Percentiles rank a stretch among this genome's conserved stretches.
phyloP scores from a whole-genome alignment of 2,888 invertebrate species.

The Acanthococcus lagerstroemiae region DNA sequence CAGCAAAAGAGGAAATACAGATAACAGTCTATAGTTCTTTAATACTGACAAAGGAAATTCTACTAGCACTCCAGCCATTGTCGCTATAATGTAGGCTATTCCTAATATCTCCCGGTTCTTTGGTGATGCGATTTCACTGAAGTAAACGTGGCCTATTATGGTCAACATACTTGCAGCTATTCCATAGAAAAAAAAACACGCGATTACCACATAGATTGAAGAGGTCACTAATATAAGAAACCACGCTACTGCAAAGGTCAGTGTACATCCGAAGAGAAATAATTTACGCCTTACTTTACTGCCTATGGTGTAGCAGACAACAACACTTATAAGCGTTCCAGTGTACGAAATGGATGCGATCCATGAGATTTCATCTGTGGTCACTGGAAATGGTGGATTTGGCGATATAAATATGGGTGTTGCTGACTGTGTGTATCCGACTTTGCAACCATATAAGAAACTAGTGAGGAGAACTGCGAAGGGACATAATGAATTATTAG shows the following conservation, averaged over 20 bases:
- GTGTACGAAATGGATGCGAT: neutral
- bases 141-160: neutral
- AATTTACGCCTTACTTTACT: neutral
- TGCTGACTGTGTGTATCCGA: neutral
- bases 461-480: neutral
- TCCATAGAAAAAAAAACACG: neutral
- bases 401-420: neutral
- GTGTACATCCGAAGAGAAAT: neutral
- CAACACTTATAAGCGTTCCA: neutral
- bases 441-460: neutral
- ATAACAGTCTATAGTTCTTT: neutral
- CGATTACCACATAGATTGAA: neutral
- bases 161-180: neutral
- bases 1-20: neutral
- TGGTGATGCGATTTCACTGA: neutral
- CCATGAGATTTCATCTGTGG: neutral
- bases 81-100: neutral
- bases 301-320: neutral
- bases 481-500: no score
- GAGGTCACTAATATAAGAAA: neutral
- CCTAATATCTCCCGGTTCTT: neutral
- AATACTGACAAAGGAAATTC: neutral
- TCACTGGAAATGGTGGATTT: neutral
- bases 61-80: neutral
- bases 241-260: neutral